phyloP scores from a whole-genome alignment of 2,888 invertebrate species.

The Chydorus sphaericus region DNA sequence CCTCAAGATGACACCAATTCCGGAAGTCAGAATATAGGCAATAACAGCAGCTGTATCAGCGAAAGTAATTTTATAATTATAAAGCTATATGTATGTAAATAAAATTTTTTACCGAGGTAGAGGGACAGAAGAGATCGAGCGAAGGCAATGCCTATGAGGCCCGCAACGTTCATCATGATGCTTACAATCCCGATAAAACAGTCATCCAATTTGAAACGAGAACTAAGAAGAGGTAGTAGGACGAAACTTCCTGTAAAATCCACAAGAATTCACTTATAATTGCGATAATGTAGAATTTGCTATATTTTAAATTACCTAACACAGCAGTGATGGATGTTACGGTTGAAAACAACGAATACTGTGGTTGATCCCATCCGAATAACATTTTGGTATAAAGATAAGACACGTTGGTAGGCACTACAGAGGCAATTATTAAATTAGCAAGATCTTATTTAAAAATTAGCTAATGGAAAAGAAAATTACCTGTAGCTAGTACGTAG shows the following conservation, averaged over 20 bases:
- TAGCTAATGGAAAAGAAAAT: too few relatives aligned
- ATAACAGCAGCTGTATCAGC: conserved; percentile 5
- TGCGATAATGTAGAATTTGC: too few relatives aligned
- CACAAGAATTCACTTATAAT: not conserved
- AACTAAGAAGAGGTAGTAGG: not conserved
- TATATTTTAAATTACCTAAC: not conserved
- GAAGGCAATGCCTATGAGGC: not conserved
- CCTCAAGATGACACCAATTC: conserved; percentile 7
- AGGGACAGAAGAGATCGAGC: not conserved
- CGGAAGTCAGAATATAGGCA: not conserved
- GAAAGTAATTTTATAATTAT: too few relatives aligned
- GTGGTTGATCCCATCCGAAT: conserved; percentile 12
- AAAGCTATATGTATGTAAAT: not conserved
- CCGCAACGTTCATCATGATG: not conserved
- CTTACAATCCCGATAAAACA: not conserved
- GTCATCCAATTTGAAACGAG: not conserved
- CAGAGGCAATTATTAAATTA: not conserved
- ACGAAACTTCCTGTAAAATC: not conserved
- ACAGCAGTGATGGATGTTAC: not conserved
- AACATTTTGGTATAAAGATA: conserved; percentile 11
- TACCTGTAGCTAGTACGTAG: too few relatives aligned
- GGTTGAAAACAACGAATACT: conserved; percentile 7
- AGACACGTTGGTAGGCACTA: not conserved
- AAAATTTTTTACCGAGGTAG: not conserved
- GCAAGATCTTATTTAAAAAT: too few relatives aligned